Evolutionary conservation across 2,113 vertebrate genomes (phyloP).

Genomic region (Phalacrocorax carbo): DNA sequence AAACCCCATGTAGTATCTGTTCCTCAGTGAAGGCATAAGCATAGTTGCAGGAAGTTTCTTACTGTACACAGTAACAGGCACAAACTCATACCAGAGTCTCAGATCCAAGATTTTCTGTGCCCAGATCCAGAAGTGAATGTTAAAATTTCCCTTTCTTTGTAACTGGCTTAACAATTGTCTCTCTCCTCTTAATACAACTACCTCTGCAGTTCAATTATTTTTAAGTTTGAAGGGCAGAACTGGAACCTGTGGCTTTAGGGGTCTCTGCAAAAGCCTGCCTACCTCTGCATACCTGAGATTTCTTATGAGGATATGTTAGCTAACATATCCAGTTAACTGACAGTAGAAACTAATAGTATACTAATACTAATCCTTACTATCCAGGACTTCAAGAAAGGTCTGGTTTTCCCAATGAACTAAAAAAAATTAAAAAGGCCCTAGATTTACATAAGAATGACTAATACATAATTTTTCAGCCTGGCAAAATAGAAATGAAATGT

Average conservation of each 20-base stretch:
- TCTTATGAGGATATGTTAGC: not conserved
- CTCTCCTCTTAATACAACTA: not conserved
- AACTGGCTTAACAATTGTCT: not conserved
- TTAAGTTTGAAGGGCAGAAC: not conserved
- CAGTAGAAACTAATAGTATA: not conserved
- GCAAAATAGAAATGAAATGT: not conserved
- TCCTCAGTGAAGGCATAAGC: not conserved
- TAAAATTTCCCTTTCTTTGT: not conserved
- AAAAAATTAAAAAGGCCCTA: not conserved
- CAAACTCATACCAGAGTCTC: not conserved
- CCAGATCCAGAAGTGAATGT: not conserved
- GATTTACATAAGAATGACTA: not conserved
- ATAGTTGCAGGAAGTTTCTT: not conserved
- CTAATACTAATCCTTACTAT: not conserved
- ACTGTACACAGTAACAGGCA: not conserved
- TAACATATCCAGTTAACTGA: not conserved
- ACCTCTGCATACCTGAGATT: not conserved
- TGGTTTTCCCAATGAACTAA: not conserved
- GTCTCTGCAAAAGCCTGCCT: not conserved
- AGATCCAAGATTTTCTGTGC: not conserved
- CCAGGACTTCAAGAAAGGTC: not conserved
- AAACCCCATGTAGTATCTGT: not conserved
- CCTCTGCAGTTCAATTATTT: not conserved
- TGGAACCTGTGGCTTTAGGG: not conserved
- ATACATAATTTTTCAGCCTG: not conserved